A percentile compares a stretch with the other conserved stretches of the same genome.
These are phyloP conservation scores for Anarrhichthys ocellatus DNA, from an alignment of 2,113 vertebrate genomes.

Conservation along the genomic window DNA sequence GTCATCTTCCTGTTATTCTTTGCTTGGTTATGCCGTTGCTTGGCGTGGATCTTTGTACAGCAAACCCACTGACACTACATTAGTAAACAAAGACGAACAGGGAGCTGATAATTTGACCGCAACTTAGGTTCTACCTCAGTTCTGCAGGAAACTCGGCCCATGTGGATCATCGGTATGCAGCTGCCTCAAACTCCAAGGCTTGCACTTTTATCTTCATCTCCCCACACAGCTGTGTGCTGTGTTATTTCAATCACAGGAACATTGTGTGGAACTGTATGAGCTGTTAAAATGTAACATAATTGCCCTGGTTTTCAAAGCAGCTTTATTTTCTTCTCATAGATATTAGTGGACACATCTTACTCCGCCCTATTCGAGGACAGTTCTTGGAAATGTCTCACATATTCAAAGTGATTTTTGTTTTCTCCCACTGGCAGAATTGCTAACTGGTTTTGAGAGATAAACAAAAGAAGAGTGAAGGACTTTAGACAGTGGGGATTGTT, in stretches of 20 bases:
- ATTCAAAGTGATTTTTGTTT: not conserved
- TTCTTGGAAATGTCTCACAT: not conserved
- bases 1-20: not conserved
- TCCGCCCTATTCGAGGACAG: not conserved
- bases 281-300: not conserved
- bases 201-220: not conserved
- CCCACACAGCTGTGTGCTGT: not conserved
- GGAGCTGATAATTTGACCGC: not conserved
- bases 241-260: not conserved
- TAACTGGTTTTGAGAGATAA: not conserved
- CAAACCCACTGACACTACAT: not conserved
- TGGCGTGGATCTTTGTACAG: not conserved
- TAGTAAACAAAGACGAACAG: constrained; percentile 20
- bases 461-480: not conserved
- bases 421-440: not conserved
- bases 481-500: not conserved
- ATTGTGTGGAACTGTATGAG: not conserved
- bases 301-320: not conserved
- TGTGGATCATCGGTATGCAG: constrained; percentile 5
- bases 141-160: not conserved
- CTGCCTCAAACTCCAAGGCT: not conserved
- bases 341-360: not conserved
- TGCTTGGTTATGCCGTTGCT: not conserved
- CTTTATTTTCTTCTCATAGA: not conserved
- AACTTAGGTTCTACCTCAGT: not conserved